A percentile compares a stretch with the other conserved stretches of the same genome.
phyloP scores from a whole-genome alignment of 37 sponge, comb jelly and placozoan genomes.

The Chondrosia reniformis region DNA sequence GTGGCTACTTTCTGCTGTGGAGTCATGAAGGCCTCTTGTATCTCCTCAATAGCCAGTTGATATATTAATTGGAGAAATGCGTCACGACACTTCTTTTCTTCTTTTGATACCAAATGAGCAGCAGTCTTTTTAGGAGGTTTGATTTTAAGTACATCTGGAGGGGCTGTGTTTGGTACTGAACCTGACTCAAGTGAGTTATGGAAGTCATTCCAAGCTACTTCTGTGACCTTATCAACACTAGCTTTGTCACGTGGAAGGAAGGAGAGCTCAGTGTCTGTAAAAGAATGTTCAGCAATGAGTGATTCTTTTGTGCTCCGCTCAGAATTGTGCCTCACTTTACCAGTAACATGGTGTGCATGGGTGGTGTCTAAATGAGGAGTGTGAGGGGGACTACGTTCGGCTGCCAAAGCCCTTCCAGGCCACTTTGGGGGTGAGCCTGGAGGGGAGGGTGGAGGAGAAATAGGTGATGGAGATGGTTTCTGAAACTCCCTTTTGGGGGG shows the following conservation, averaged over 20 bases:
- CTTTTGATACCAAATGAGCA: background rate
- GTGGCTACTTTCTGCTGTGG: background rate
- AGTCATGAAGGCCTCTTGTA: conserved; percentile 19
- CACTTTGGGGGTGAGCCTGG: conserved; percentile 19
- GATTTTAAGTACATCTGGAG: background rate
- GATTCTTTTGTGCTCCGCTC: conserved; percentile 15
- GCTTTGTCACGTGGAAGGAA: conserved; percentile 46
- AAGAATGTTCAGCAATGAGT: background rate
- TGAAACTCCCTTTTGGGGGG: background rate
- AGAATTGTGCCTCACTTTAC: background rate
- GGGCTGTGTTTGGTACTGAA: background rate
- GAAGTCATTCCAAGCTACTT: conserved; percentile 32
- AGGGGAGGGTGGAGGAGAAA: conserved; percentile 42
- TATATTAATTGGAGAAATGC: conserved; percentile 54
- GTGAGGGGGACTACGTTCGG: conserved; percentile 15
- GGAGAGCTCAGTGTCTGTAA: conserved; percentile 22
- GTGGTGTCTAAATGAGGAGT: background rate
- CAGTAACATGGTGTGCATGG: conserved; percentile 32
- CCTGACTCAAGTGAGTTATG: background rate
- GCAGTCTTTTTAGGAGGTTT: background rate
- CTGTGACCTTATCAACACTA: conserved; percentile 33
- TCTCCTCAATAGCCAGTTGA: conserved; percentile 29
- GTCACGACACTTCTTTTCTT: conserved; percentile 34
- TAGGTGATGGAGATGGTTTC: conserved; percentile 27
- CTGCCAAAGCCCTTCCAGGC: conserved; percentile 9